Evolutionary conservation across 1,140 invertebrate genomes (phyloP).

Genomic region (Musca vetustissima): DNA sequence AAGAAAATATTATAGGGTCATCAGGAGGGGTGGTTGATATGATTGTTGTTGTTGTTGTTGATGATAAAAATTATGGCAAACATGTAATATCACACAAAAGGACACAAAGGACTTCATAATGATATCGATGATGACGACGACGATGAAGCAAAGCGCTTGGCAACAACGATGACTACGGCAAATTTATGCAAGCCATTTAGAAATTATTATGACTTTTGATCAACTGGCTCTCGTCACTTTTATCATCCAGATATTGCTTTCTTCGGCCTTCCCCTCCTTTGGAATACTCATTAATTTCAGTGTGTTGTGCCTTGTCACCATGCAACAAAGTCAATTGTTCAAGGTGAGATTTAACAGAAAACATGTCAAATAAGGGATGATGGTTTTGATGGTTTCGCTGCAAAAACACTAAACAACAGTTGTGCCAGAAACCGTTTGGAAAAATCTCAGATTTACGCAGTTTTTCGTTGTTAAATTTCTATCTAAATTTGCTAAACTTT

Average conservation of each 20-base stretch:
- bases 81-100: not conserved
- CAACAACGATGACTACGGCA: not conserved
- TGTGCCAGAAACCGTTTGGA: too few species aligned
- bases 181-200: slow-evolving; percentile 1
- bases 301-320: not conserved
- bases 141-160: too few species aligned
- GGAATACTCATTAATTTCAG: not conserved
- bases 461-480: slow-evolving; percentile 13
- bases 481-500: slow-evolving; percentile 1
- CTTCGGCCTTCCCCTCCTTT: not conserved
- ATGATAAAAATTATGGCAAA: not conserved
- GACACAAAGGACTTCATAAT: not conserved
- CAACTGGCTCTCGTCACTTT: not conserved
- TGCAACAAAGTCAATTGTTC: slow-evolving; percentile 18
- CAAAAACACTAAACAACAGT: not conserved
- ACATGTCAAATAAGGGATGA: not conserved
- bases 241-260: not conserved
- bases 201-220: slow-evolving; percentile 10
- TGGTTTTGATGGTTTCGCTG: too few species aligned
- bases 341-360: slow-evolving; percentile 2
- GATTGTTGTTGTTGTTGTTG: not conserved
- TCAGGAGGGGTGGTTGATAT: not conserved
- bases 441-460: slow-evolving; percentile 15
- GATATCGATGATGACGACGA: too few species aligned
- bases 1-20: not conserved